Conservation (phyloP, 2,888 invertebrate genomes). For the Drosophila planitibia region DNA sequence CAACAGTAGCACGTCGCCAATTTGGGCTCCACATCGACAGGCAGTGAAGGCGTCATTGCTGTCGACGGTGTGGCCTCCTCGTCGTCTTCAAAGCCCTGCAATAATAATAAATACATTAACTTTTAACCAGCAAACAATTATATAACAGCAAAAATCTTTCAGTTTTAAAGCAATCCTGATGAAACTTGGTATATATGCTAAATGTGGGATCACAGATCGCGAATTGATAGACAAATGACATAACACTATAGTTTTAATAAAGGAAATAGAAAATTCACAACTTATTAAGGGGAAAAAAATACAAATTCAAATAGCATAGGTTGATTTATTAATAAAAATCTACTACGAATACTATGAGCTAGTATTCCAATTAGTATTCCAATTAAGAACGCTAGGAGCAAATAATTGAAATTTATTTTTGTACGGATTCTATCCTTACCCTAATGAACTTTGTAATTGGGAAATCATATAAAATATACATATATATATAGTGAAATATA, state of each 20-base stretch:
- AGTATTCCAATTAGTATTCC: not conserved
- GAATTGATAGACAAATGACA: too few relatives aligned
- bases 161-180: not conserved
- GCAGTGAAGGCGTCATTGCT: conserved; percentile 85
- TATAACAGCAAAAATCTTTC: not conserved
- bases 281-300: not conserved
- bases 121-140: not conserved
- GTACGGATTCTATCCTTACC: not conserved
- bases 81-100: conserved; percentile 85
- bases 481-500: not conserved
- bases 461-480: not conserved
- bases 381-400: not conserved
- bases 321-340: not conserved
- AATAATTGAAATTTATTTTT: not conserved
- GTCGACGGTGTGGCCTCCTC: conserved; percentile 88
- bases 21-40: conserved; percentile 63
- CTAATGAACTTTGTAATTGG: not conserved
- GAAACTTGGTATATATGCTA: not conserved
- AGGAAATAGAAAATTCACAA: not conserved
- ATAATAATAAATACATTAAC: not conserved
- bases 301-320: too few relatives aligned
- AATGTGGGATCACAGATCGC: not conserved
- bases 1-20: conserved; percentile 79
- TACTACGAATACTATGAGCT: too few relatives aligned
- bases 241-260: not conserved